Conservation (phyloP, 2,113 vertebrate genomes). For the Menura novaehollandiae region DNA sequence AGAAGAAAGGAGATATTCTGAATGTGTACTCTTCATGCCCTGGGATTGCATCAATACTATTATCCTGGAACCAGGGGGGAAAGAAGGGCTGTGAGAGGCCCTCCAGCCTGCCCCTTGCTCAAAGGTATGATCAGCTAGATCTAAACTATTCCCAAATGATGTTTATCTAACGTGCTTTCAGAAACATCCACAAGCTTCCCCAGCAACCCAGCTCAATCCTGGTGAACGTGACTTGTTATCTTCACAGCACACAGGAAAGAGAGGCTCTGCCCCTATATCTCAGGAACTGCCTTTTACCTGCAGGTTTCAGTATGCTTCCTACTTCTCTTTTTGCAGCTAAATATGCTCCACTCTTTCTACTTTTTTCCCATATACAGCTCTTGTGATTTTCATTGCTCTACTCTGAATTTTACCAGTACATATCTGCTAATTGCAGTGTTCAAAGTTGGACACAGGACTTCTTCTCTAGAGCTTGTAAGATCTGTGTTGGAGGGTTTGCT, state of each 20-base stretch:
- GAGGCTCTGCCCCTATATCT: neutral
- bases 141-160: neutral
- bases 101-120: neutral
- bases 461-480: neutral
- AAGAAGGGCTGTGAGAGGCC: neutral
- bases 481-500: neutral
- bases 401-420: neutral
- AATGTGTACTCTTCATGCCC: neutral
- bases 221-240: neutral
- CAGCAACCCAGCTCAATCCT: neutral
- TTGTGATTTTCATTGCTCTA: neutral
- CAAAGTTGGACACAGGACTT: neutral
- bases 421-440: neutral
- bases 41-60: neutral
- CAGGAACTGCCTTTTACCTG: neutral
- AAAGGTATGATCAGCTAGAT: neutral
- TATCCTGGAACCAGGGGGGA: neutral
- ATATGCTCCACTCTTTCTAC: neutral
- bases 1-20: neutral
- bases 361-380: neutral
- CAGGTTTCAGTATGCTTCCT: neutral
- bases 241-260: neutral
- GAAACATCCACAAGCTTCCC: neutral
- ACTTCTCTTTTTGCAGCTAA: neutral
- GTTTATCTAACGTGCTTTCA: neutral